Percentiles rank a stretch among this genome's conserved stretches.
phyloP scores from a whole-genome alignment of 2,797 vertebrate genomes.

The Carduelis carduelis region DNA sequence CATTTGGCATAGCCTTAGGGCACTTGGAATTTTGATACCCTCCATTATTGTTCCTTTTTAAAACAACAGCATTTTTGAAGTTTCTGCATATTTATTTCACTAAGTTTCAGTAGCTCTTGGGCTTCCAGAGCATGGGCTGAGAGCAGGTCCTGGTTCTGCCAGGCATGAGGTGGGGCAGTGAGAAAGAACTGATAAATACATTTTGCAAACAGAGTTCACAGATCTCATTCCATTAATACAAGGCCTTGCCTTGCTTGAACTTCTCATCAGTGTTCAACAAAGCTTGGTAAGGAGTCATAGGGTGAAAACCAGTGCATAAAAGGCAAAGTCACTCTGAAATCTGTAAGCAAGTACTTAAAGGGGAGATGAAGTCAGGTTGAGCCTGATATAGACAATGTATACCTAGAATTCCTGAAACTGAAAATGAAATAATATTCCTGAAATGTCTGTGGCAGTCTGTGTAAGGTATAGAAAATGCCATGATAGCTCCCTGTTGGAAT shows the following conservation, averaged over 20 bases:
- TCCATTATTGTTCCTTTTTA: background rate
- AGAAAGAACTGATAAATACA: background rate
- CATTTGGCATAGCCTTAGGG: background rate
- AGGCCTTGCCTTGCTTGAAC: background rate
- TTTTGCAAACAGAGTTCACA: background rate
- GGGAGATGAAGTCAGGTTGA: background rate
- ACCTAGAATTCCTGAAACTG: background rate
- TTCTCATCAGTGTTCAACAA: background rate
- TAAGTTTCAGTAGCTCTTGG: background rate
- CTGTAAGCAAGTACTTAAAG: background rate
- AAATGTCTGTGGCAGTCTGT: background rate
- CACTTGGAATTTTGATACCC: background rate
- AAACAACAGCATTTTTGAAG: background rate
- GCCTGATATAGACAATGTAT: background rate
- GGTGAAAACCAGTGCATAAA: background rate
- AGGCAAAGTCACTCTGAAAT: background rate
- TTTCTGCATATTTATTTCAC: background rate
- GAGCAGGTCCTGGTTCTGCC: background rate
- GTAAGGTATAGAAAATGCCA: background rate
- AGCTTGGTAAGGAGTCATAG: background rate
- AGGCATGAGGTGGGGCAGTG: background rate
- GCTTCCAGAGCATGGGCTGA: background rate
- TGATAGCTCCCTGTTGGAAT: background rate
- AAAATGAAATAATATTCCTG: background rate
- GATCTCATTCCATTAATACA: background rate